phyloP scores from a whole-genome alignment of 2,797 vertebrate genomes.

The Delichon dasypus region DNA sequence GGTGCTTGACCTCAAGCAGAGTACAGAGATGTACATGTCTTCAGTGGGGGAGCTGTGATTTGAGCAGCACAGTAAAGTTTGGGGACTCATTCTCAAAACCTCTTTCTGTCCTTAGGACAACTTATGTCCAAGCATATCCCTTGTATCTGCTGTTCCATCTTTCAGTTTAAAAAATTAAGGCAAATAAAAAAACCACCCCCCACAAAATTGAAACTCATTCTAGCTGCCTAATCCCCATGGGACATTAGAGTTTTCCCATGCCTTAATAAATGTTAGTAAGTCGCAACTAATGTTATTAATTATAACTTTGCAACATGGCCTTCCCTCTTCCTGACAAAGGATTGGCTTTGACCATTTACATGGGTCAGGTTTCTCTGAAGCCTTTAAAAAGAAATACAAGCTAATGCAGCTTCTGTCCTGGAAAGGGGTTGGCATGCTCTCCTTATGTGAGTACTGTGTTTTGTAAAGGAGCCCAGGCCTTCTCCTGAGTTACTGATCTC shows the following conservation, averaged over 20 bases:
- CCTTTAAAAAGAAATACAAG: neutral
- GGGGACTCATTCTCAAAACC: neutral
- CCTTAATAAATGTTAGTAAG: neutral
- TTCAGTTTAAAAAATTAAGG: neutral
- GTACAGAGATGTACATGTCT: neutral
- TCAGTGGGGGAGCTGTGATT: neutral
- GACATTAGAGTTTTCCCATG: neutral
- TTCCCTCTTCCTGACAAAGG: neutral
- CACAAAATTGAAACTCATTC: neutral
- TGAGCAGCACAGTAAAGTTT: neutral
- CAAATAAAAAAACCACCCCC: neutral
- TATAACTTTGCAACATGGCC: neutral
- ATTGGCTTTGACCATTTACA: neutral
- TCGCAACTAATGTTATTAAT: neutral
- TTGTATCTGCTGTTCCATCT: neutral
- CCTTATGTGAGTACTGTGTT: neutral
- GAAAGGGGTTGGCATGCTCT: neutral
- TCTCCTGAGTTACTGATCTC: neutral
- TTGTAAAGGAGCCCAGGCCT: neutral
- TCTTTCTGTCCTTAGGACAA: neutral
- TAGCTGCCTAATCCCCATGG: neutral
- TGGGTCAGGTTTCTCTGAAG: neutral
- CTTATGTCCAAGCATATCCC: neutral
- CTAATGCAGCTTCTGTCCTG: neutral
- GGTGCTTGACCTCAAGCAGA: neutral